phyloP scores from a whole-genome alignment of 2,888 invertebrate species.

The Nephrotoma guestfalica region DNA sequence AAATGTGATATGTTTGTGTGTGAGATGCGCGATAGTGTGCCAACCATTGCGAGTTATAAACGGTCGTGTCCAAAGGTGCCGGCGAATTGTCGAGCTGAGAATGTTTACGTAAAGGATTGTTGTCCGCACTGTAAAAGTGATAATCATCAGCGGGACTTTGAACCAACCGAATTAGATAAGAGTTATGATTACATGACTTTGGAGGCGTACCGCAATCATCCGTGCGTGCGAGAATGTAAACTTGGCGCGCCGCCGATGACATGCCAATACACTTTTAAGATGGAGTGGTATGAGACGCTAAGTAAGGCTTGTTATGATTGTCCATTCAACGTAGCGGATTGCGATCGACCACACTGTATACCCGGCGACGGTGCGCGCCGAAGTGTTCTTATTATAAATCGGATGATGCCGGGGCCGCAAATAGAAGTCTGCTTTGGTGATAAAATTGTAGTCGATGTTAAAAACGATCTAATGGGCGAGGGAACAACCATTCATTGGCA shows the following conservation, averaged over 20 bases:
- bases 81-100: slow-evolving; percentile 19
- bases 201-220: slow-evolving; percentile 27
- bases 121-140: slow-evolving; percentile 21
- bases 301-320: slow-evolving; percentile 82
- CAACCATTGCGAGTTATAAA: slow-evolving; percentile 24
- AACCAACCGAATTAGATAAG: not conserved
- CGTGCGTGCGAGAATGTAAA: slow-evolving; percentile 47
- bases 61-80: slow-evolving; percentile 24
- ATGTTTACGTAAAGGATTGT: slow-evolving; percentile 22
- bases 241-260: slow-evolving; percentile 37
- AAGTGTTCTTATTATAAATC: slow-evolving; percentile 63
- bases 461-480: slow-evolving; percentile 63
- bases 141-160: not conserved
- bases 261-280: slow-evolving; percentile 44
- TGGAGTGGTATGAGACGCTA: slow-evolving; percentile 70
- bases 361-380: slow-evolving; percentile 68
- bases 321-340: slow-evolving; percentile 59
- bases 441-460: slow-evolving; percentile 64
- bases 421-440: slow-evolving; percentile 84
- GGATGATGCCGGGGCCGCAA: slow-evolving; percentile 75
- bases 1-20: slow-evolving; percentile 29
- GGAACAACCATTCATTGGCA: slow-evolving; percentile 87
- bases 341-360: slow-evolving; percentile 63
- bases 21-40: not conserved
- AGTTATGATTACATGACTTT: slow-evolving; percentile 17